phyloP scores from a whole-genome alignment of 2,113 vertebrate species.

The Cinclus mexicanus region DNA sequence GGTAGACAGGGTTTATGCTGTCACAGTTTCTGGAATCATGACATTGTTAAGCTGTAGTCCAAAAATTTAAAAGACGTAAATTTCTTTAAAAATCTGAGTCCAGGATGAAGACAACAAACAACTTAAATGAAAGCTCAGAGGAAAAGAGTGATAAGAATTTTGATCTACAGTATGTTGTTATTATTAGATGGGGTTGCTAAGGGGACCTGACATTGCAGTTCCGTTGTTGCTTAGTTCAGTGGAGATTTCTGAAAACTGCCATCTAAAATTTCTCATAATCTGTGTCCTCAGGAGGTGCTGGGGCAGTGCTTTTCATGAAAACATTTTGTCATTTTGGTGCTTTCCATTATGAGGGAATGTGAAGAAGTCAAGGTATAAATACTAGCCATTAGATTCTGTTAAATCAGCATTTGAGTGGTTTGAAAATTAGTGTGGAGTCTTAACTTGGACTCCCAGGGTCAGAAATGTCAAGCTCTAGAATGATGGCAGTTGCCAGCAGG shows the following conservation, averaged over 20 bases:
- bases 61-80: background rate
- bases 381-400: background rate
- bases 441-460: background rate
- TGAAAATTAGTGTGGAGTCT: slow-evolving; percentile 11
- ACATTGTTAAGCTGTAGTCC: background rate
- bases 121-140: background rate
- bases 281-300: background rate
- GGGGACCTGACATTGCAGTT: background rate
- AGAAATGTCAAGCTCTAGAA: background rate
- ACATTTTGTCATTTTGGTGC: background rate
- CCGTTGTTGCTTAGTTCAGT: background rate
- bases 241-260: background rate
- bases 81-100: background rate
- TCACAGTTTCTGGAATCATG: background rate
- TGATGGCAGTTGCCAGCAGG: slow-evolving; percentile 21
- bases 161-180: background rate
- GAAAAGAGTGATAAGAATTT: background rate
- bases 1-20: background rate
- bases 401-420: background rate
- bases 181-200: background rate
- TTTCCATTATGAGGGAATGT: background rate
- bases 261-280: background rate
- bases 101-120: background rate
- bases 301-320: background rate
- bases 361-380: background rate